These are phyloP conservation scores for Chymomyza fuscimana DNA, from an alignment of 2,888 invertebrate genomes.

Conservation along the genomic window DNA sequence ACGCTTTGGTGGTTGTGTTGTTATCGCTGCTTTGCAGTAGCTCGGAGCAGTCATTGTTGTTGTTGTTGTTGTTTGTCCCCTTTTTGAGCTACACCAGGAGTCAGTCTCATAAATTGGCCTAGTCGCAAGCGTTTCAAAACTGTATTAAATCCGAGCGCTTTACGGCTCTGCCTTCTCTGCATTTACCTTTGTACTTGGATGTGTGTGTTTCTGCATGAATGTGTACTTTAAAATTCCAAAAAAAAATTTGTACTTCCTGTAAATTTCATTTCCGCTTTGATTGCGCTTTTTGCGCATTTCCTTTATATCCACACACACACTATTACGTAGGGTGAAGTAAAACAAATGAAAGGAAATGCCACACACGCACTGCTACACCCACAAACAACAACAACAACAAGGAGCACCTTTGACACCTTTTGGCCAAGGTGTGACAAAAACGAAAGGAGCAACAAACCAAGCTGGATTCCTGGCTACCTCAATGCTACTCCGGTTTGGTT, in stretches of 20 bases:
- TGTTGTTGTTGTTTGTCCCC: slow-evolving; percentile 7
- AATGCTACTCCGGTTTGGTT: background rate
- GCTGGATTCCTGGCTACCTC: background rate
- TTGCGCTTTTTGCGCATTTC: slow-evolving; percentile 72
- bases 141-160: slow-evolving; percentile 65
- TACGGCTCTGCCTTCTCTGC: slow-evolving; percentile 21
- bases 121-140: slow-evolving; percentile 64
- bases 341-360: slow-evolving; percentile 74
- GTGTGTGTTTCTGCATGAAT: slow-evolving; percentile 1
- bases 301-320: slow-evolving; percentile 33
- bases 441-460: slow-evolving; percentile 30
- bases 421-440: slow-evolving; percentile 67
- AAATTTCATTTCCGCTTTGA: slow-evolving; percentile 75
- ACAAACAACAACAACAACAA: slow-evolving; percentile 39
- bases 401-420: slow-evolving; percentile 69
- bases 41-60: slow-evolving; percentile 14
- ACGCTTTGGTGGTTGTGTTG: slow-evolving; percentile 29
- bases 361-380: slow-evolving; percentile 58
- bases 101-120: slow-evolving; percentile 45
- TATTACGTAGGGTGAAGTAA: slow-evolving; percentile 53
- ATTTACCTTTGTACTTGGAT: slow-evolving; percentile 10
- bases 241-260: slow-evolving; percentile 58
- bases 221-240: slow-evolving; percentile 54
- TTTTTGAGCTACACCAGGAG: slow-evolving; percentile 47
- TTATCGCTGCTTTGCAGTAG: slow-evolving; percentile 66